These are phyloP conservation scores for Dipodomys merriami DNA, from an alignment of 2,113 vertebrate species.

Conservation along the genomic window DNA sequence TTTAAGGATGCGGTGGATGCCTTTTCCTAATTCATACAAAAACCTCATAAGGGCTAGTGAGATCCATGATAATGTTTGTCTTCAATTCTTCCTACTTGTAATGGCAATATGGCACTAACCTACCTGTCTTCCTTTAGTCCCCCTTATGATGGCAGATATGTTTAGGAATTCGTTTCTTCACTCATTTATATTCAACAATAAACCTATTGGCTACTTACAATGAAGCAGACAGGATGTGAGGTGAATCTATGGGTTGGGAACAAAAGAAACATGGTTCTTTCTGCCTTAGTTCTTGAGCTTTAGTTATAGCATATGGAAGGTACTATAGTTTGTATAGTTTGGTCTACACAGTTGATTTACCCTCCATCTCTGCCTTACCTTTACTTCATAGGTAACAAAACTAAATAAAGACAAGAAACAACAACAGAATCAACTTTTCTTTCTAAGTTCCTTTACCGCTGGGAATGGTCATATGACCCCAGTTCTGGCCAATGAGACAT, in stretches of 20 bases:
- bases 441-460: neutral
- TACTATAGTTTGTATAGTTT: neutral
- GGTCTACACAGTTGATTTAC: neutral
- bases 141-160: neutral
- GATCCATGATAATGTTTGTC: neutral
- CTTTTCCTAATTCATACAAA: constrained; percentile 44
- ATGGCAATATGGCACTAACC: neutral
- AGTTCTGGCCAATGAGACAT: neutral
- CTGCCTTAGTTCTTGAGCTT: constrained; percentile 35
- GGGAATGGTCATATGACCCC: neutral
- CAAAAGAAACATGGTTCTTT: neutral
- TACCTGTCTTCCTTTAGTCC: neutral
- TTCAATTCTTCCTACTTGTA: constrained; percentile 15
- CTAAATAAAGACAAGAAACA: neutral
- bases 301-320: neutral
- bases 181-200: constrained; percentile 16
- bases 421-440: neutral
- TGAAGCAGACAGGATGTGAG: constrained; percentile 2
- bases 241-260: neutral
- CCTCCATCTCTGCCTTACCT: neutral
- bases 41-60: neutral
- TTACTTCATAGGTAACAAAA: neutral
- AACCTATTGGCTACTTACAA: neutral
- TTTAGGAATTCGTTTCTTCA: neutral
- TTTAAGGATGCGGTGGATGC: constrained; percentile 2